Percentiles rank a stretch among this genome's conserved stretches.
Conservation (phyloP, 2,797 vertebrate species). For the Peromyscus nudipes region DNA sequence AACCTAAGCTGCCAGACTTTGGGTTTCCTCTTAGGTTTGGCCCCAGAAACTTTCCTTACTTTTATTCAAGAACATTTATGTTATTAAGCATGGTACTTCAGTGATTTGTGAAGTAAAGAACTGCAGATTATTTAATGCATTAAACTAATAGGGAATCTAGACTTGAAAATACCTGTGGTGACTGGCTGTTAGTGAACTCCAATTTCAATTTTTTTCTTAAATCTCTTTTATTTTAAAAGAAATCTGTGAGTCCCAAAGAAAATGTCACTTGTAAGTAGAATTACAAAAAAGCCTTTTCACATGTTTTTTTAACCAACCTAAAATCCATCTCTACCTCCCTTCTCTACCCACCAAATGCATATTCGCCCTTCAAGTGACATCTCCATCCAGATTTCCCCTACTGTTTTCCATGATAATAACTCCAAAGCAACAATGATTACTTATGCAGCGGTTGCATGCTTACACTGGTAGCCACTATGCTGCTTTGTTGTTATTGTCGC, state of each 20-base stretch:
- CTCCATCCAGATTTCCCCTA: conserved; percentile 13
- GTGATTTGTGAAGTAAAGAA: conserved; percentile 37
- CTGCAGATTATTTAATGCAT: conserved; percentile 37
- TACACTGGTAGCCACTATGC: not conserved
- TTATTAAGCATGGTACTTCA: conserved; percentile 42
- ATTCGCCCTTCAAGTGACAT: conserved; percentile 35
- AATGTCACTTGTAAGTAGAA: conserved; percentile 54
- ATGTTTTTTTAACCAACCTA: conserved; percentile 33
- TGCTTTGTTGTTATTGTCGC: not conserved
- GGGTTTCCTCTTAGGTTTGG: not conserved
- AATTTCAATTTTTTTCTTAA: conserved; percentile 41
- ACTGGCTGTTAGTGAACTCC: conserved; percentile 40
- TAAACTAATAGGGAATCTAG: conserved; percentile 48
- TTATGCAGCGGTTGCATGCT: not conserved
- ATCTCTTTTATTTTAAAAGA: conserved; percentile 58
- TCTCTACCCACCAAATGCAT: conserved; percentile 24
- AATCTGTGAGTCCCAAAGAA: conserved; percentile 57
- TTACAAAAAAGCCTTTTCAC: not conserved
- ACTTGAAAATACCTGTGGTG: conserved; percentile 44
- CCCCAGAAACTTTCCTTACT: conserved; percentile 1
- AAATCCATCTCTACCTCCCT: conserved; percentile 27
- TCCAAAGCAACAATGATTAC: conserved; percentile 20
- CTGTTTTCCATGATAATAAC: conserved; percentile 45
- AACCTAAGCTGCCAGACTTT: conserved; percentile 20
- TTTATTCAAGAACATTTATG: conserved; percentile 62